phyloP scores from a whole-genome alignment of 2,113 vertebrate genomes.

The Trinectes maculatus region DNA sequence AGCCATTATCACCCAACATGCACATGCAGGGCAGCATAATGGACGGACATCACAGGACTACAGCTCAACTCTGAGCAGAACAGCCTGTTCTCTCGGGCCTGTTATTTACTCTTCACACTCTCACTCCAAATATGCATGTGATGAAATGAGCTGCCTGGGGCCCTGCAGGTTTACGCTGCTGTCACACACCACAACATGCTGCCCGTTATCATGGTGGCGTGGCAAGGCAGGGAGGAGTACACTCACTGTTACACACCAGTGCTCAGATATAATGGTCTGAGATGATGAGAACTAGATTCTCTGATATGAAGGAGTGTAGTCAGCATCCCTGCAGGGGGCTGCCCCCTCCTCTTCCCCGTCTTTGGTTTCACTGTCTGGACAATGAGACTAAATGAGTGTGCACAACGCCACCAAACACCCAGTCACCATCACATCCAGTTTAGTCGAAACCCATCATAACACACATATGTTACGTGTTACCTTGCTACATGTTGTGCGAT shows the following conservation, averaged over 20 bases:
- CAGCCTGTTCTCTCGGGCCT: conserved; percentile 54
- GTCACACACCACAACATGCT: conserved; percentile 18
- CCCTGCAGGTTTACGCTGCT: conserved; percentile 20
- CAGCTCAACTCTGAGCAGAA: conserved; percentile 28
- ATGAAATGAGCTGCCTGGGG: conserved; percentile 9
- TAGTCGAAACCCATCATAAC: neutral
- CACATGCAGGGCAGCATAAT: conserved; percentile 23
- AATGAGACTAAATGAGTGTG: conserved; percentile 10
- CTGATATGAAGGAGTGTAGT: neutral
- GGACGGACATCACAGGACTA: neutral
- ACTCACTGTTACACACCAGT: neutral
- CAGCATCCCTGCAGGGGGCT: conserved; percentile 7
- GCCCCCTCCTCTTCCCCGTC: neutral
- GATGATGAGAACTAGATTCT: neutral
- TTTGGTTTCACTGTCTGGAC: conserved; percentile 9
- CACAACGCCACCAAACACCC: neutral
- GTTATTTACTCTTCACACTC: conserved; percentile 2
- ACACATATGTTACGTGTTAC: neutral
- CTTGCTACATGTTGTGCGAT: neutral
- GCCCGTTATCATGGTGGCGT: conserved; percentile 7
- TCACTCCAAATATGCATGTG: conserved; percentile 22
- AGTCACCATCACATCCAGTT: neutral
- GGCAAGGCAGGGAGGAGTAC: neutral
- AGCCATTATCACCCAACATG: neutral
- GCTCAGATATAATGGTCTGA: neutral